phyloP scores from a whole-genome alignment of 2,888 invertebrate genomes.

The Troides oblongomaculatus region DNA sequence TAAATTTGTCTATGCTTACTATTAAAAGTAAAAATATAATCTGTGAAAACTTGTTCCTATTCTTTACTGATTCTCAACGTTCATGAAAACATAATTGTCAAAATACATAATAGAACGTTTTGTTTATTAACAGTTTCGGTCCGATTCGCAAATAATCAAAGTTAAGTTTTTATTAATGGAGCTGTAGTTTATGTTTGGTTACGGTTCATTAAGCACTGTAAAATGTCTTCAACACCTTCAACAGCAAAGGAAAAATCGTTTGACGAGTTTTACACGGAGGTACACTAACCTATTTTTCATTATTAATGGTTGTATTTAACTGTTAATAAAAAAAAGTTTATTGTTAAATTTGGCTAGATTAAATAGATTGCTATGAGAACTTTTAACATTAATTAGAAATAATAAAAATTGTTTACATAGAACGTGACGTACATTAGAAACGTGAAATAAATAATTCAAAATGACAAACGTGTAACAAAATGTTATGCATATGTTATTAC shows the following conservation, averaged over 20 bases:
- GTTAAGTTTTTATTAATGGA: constrained; percentile 11
- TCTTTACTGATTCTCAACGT: not conserved
- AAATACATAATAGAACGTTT: constrained; percentile 15
- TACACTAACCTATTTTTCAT: constrained; percentile 54
- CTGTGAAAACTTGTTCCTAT: not conserved
- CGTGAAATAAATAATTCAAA: too few species aligned
- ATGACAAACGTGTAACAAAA: too few species aligned
- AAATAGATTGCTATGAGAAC: too few species aligned
- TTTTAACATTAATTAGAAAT: too few species aligned
- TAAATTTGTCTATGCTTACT: not conserved
- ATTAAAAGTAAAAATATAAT: not conserved
- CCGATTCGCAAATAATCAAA: not conserved
- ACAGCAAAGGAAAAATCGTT: constrained; percentile 84
- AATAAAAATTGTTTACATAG: too few species aligned
- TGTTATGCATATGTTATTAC: too few species aligned
- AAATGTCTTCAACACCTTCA: constrained; percentile 52
- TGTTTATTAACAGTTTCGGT: constrained; percentile 10
- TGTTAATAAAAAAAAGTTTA: not conserved
- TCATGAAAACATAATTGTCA: constrained; percentile 14
- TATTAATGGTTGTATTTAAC: not conserved
- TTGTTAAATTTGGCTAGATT: not conserved
- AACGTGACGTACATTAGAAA: too few species aligned
- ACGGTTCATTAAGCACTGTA: not conserved
- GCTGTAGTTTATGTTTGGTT: not conserved
- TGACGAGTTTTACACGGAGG: constrained; percentile 91